Evolutionary conservation across 2,888 invertebrate species (phyloP).

Genomic region (Phyto melanocephala): DNA sequence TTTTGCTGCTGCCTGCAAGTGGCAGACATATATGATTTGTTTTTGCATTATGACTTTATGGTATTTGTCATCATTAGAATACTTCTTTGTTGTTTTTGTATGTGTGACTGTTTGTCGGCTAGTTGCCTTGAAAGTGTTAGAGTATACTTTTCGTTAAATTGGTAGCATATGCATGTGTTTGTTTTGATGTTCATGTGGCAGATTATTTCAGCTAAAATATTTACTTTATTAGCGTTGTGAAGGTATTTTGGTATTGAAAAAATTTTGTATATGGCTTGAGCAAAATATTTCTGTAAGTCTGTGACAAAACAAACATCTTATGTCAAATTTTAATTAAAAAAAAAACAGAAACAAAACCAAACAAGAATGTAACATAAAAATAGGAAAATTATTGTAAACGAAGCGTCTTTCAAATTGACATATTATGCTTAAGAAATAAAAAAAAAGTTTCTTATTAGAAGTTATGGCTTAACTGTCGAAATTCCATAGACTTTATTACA

Average conservation of each 20-base stretch:
- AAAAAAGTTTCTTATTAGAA: no score
- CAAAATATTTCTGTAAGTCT: no score
- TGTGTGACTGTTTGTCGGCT: background rate
- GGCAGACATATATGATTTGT: conserved; percentile 22
- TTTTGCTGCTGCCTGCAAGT: conserved; percentile 6
- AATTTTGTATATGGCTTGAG: no score
- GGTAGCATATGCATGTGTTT: background rate
- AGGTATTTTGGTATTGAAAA: no score
- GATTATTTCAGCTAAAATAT: background rate
- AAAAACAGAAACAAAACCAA: background rate
- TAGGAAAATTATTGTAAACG: no score
- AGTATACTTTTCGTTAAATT: background rate
- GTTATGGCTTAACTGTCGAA: no score
- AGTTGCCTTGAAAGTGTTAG: background rate
- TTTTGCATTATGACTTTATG: conserved; percentile 26
- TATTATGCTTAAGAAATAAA: no score
- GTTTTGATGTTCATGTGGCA: background rate
- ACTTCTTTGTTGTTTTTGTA: background rate
- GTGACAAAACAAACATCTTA: no score
- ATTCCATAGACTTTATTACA: no score
- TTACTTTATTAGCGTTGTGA: background rate
- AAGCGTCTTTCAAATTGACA: no score
- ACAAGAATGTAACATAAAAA: no score
- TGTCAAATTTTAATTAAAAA: background rate
- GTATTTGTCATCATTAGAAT: conserved; percentile 12